Evolutionary conservation across 2,888 invertebrate species (phyloP).

Genomic region (Eudemis profundana): DNA sequence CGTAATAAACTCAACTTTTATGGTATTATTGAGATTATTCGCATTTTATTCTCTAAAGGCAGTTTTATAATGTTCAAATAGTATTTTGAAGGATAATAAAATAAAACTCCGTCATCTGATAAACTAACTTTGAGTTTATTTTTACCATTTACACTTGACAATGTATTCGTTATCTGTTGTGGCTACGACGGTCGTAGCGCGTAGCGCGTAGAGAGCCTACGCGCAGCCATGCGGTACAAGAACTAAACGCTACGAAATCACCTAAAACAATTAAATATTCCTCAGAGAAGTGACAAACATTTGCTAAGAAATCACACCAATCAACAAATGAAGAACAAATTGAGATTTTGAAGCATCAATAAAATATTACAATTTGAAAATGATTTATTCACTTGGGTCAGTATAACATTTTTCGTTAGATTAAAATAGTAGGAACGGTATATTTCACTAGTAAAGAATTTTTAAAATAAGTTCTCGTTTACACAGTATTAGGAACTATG

Average conservation of each 20-base stretch:
- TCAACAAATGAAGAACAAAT: constrained; percentile 40
- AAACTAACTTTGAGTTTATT: constrained; percentile 87
- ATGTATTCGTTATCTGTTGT: constrained; percentile 85
- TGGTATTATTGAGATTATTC: background rate
- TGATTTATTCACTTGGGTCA: constrained; percentile 42
- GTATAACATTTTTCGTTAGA: constrained; percentile 70
- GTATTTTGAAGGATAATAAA: constrained; percentile 49
- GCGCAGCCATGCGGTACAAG: constrained; percentile 62
- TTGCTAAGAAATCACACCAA: constrained; percentile 38
- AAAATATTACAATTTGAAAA: constrained; percentile 51
- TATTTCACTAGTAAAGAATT: constrained; percentile 84
- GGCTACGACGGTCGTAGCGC: constrained; percentile 79
- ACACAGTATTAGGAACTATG: constrained; percentile 85
- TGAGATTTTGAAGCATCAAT: constrained; percentile 54
- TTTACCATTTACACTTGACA: constrained; percentile 87
- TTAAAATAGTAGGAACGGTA: constrained; percentile 84
- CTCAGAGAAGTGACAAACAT: constrained; percentile 35
- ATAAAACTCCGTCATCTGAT: constrained; percentile 83
- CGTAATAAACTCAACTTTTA: background rate
- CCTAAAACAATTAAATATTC: constrained; percentile 33
- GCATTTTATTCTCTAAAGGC: too few relatives aligned
- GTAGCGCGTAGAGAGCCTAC: constrained; percentile 73
- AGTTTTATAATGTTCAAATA: too few relatives aligned
- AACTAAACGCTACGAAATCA: constrained; percentile 67
- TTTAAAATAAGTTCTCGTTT: constrained; percentile 82